Evolutionary conservation across 2,888 invertebrate species (phyloP), one percentile per base, ranked within the genome.

Genomic region (Ochropacha duplaris): DNA sequence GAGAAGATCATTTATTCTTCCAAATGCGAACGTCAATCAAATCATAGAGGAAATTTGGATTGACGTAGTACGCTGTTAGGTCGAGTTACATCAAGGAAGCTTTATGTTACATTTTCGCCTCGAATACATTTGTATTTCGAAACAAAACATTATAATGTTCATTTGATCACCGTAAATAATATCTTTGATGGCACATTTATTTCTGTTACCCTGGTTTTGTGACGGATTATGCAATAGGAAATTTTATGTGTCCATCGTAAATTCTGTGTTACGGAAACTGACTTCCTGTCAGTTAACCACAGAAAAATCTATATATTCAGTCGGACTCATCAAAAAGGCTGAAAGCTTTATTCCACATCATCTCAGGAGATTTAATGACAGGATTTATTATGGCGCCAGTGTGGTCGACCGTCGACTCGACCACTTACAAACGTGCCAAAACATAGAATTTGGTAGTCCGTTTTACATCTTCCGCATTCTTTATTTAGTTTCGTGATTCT

Each of bases 401-500:
- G 55, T 57, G 59, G 65, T 66, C 58, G 58, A 59, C 54, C 55
- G 65, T 66, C 58, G 58, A 59, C 54, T 55, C 54, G 56, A 54
- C 54, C 60, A 64, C 73, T 79, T 72, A 61, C 65, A 66, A 71
- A 64, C 64, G 62, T 62, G 61, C 65, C 57, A 62, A 68, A 61
- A 66, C 60, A 65, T 62, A 66, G 60, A 65, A 60, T 72, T 69
- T 58, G 62, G 66, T 65, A 64, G 72, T 74, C 84, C 84, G 84
- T 71, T 87, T 85, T 82, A 83, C 83, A 75, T 88, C 89, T 88
- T 89, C 88, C 89, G 87, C 83, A 79, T 87, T 84, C 86, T 81
- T 78, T 72, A 74, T 84, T 86, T 83, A 74, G 69, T 71, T 83
- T 26, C 2, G 5, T 66, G 79, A 74, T 72, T 82, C 86, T 88